Evolutionary conservation across 2,113 vertebrate genomes (phyloP).

Genomic region (Notarius lentiginosus): DNA sequence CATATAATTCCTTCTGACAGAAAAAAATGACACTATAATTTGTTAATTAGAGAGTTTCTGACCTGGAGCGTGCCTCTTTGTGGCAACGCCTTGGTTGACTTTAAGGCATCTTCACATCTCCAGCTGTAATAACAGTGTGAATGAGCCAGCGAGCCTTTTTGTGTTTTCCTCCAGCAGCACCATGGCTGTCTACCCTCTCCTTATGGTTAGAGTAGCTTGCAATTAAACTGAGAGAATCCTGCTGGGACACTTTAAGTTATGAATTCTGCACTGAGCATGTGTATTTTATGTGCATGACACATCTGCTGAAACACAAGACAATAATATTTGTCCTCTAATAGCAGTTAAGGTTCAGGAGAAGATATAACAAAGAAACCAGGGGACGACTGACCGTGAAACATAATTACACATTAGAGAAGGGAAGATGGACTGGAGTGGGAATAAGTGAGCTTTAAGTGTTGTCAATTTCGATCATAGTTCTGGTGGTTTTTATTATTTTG

Average conservation of each 20-base stretch:
- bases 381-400: neutral
- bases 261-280: neutral
- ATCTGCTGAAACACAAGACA: constrained; percentile 18
- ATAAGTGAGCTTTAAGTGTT: neutral
- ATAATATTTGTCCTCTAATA: constrained; percentile 12
- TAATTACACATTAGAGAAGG: neutral
- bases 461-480: neutral
- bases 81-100: neutral
- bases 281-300: neutral
- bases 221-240: neutral
- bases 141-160: neutral
- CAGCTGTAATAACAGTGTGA: constrained; percentile 21
- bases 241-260: neutral
- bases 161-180: neutral
- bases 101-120: neutral
- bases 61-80: neutral
- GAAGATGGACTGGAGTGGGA: neutral
- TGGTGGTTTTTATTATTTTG: no score
- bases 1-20: neutral
- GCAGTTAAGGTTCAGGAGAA: neutral
- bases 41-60: neutral
- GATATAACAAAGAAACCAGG: neutral
- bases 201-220: neutral
- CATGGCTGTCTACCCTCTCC: neutral
- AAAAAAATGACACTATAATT: neutral